Conservation (phyloP, 2,888 invertebrate species). For the Nycteola revayana region DNA sequence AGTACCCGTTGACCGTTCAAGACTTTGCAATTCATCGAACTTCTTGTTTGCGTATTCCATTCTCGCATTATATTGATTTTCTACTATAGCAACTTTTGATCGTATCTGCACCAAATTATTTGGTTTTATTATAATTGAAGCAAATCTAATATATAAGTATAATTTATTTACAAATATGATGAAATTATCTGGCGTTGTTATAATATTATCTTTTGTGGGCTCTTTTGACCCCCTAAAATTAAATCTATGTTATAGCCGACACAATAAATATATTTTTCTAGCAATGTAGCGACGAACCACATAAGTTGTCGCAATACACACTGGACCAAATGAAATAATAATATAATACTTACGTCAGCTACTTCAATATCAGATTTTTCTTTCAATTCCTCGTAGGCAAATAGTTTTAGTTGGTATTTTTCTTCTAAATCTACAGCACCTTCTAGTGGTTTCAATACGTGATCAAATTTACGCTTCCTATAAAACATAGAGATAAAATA, state of each 20-base stretch:
- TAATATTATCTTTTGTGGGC: no score
- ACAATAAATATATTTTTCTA: no score
- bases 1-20: conserved; percentile 60
- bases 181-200: no score
- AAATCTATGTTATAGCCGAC: no score
- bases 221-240: no score
- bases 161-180: no score
- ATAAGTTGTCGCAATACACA: no score
- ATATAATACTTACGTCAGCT: conserved; percentile 48
- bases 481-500: no score
- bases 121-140: no score
- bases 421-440: conserved; percentile 64
- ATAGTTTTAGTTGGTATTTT: conserved; percentile 64
- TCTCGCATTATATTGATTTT: conserved; percentile 43
- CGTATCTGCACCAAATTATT: conserved; percentile 57
- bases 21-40: conserved; percentile 56
- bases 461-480: conserved; percentile 71
- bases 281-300: no score
- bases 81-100: conserved; percentile 52
- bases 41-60: conserved; percentile 51
- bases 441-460: conserved; percentile 66
- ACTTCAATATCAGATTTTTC: conserved; percentile 61
- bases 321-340: no score
- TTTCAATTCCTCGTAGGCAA: conserved; percentile 60
- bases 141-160: no score